Conservation (phyloP, 2,888 invertebrate genomes). For the Phania funesta region DNA sequence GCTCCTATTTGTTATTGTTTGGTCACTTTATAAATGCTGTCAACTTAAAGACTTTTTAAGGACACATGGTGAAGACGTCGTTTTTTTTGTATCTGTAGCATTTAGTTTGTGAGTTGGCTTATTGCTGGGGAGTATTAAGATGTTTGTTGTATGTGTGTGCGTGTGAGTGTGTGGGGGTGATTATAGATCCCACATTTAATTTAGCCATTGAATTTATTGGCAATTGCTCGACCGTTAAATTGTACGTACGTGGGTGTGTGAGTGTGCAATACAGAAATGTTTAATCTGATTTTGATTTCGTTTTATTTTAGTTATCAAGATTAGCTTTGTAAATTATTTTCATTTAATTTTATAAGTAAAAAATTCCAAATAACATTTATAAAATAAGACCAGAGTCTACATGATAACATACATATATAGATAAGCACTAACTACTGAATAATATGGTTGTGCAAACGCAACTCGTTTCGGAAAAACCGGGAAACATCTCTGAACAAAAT, state of each 20-base stretch:
- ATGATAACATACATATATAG: background rate
- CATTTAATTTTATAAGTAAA: background rate
- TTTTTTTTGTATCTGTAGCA: background rate
- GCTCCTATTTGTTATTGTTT: background rate
- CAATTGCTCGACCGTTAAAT: slow-evolving; percentile 66
- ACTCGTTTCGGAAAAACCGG: no score
- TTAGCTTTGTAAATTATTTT: background rate
- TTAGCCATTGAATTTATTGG: slow-evolving; percentile 60
- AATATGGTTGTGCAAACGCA: no score
- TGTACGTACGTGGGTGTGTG: slow-evolving; percentile 48
- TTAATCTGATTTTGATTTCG: slow-evolving; percentile 20
- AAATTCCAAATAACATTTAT: background rate
- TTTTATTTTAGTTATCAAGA: slow-evolving; percentile 7
- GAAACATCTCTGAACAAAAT: no score
- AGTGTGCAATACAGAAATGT: background rate
- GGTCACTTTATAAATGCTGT: slow-evolving; percentile 54
- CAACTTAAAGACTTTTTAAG: slow-evolving; percentile 51
- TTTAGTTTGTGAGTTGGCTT: background rate
- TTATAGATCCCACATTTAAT: slow-evolving; percentile 60
- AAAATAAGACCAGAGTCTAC: background rate
- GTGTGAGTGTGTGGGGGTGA: background rate
- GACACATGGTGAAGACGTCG: slow-evolving; percentile 19
- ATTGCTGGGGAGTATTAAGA: background rate
- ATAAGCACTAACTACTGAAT: no score
- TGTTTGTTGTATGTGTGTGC: background rate